These are phyloP conservation scores for Campylomormyrus numenius DNA, from an alignment of 2,113 vertebrate genomes.

Conservation along the genomic window DNA sequence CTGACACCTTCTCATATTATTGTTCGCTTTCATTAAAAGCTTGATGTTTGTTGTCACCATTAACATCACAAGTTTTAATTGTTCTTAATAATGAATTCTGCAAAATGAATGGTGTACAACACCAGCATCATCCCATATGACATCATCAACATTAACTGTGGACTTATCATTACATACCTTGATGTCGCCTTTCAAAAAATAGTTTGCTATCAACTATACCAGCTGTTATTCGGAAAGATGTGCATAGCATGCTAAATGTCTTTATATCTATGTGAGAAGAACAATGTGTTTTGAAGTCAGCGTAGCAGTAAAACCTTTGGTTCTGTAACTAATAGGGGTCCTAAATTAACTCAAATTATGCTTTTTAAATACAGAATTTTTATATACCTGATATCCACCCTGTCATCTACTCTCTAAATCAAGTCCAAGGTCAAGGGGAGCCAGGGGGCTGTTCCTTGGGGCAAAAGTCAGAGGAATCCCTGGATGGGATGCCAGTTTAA, in stretches of 20 bases:
- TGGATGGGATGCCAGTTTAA: not conserved
- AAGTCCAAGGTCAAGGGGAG: not conserved
- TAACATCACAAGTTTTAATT: not conserved
- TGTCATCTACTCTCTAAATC: not conserved
- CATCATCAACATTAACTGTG: not conserved
- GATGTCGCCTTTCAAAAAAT: not conserved
- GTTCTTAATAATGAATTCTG: not conserved
- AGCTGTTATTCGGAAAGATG: not conserved
- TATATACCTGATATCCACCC: not conserved
- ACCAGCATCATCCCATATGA: not conserved
- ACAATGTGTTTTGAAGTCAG: not conserved
- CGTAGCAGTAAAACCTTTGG: not conserved
- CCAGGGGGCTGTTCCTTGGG: not conserved
- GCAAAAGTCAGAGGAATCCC: not conserved
- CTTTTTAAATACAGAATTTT: not conserved
- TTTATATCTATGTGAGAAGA: not conserved
- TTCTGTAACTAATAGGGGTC: not conserved
- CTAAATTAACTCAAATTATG: not conserved
- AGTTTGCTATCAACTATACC: not conserved
- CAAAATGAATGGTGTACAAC: not conserved
- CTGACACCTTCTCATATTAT: not conserved
- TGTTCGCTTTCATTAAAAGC: not conserved
- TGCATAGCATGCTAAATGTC: not conserved
- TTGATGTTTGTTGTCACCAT: not conserved
- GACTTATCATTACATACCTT: not conserved